These are phyloP conservation scores for Tetramorium simillimum DNA, from an alignment of 1,140 invertebrate genomes.

Conservation along the genomic window DNA sequence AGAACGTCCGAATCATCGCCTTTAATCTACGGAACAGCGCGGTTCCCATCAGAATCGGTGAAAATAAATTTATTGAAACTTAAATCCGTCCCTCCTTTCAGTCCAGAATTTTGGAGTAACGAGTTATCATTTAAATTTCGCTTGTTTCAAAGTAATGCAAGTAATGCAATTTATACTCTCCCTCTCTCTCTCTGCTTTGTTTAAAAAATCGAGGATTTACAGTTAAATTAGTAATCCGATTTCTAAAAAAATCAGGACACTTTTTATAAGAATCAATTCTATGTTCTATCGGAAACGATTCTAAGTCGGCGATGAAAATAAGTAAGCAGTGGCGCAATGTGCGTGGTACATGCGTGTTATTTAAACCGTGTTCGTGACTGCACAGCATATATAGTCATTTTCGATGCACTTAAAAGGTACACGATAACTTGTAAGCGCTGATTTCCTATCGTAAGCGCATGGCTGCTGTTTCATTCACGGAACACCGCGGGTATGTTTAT, in stretches of 20 bases:
- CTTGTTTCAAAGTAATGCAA: background rate
- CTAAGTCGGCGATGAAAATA: slow-evolving; percentile 19
- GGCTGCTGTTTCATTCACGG: slow-evolving; percentile 41
- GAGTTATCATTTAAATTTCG: background rate
- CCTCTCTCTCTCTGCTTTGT: background rate
- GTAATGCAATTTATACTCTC: background rate
- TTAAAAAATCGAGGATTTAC: background rate
- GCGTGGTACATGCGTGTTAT: background rate
- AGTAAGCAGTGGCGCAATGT: background rate
- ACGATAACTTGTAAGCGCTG: slow-evolving; percentile 20
- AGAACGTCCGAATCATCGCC: background rate
- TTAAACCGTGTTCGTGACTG: slow-evolving; percentile 20
- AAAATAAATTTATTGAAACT: background rate
- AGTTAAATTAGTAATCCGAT: background rate
- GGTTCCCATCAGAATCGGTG: no score
- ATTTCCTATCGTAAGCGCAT: slow-evolving; percentile 34
- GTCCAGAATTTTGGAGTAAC: background rate
- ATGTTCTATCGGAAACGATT: background rate
- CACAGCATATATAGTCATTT: slow-evolving; percentile 27
- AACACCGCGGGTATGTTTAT: slow-evolving; percentile 21
- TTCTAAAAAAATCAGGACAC: background rate
- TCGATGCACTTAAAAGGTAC: slow-evolving; percentile 31
- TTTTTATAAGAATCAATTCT: background rate
- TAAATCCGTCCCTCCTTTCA: background rate
- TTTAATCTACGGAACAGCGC: background rate